Base-by-base conservation (phyloP, 2,113 vertebrate species). In the Pluvianellus socialis region DNA sequence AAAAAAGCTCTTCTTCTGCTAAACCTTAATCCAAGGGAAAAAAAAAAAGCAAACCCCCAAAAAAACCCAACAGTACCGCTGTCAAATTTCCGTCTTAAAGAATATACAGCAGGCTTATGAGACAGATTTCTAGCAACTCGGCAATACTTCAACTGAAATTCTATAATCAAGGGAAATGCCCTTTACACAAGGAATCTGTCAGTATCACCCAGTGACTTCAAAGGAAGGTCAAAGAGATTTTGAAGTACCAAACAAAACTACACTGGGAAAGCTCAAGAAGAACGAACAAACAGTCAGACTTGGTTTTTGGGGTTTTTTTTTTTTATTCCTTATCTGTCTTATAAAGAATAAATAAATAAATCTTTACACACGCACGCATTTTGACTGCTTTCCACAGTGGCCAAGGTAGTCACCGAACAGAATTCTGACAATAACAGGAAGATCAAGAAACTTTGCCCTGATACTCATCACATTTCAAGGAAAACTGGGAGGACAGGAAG, bases 1-100 rank as follows among this genome's bases (percentile, higher is more conserved):
- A 90, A 86, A 96, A 94, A 90, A 49, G 9, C 61, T 96, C 62
- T 79, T 96, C 62, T 79, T 95, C 91, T 94, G 77, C 73, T 96
- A 95, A 96, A 92, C 85, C 85, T 87, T 94, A 92, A 94, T 87
- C 90, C 71, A 91, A 86, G 63, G 19, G 5, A 42, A 26, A 42
- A 63, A 44, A 44, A 42, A 63, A 65, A 56, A 82, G 12, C 4
- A 61, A 66, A 75, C 42, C 0, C 2, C 38, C 38, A 38, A 38
- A 38, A 17, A 76, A 68, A 28, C 7, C 4, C 24, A 75, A 44
- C 71, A 72, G 19, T 82, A 53, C 8, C 15, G 14, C 53, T 96
- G 58, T 83, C 89, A 94, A n/a, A 91, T 56, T 96, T 92, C 70
- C 66, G 40, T 63, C 82, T 91, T 85, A 62, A 79, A 76, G 70